Base-by-base conservation (phyloP, 2,113 vertebrate genomes). In the Siniperca knerii region DNA sequence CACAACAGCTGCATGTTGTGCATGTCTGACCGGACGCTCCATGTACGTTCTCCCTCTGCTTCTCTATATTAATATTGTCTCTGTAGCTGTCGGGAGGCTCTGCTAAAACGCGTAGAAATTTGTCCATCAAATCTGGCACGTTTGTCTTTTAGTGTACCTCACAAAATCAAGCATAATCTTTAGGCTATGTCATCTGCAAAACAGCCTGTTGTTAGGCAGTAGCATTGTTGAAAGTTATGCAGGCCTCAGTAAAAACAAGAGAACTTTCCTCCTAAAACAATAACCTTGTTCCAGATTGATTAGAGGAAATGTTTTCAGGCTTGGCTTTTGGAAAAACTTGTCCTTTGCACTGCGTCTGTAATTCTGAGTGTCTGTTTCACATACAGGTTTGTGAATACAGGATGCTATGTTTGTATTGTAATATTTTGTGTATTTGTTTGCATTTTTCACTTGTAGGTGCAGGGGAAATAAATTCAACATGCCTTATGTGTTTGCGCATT, bases 1-100 rank as follows among this genome's bases (percentile, higher is more conserved):
- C 92, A 91, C 90, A 91, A 71, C 88, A 91, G 79, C 89, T 94
- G 95, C 94, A 96, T 96, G 95, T 92, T 91, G 91, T 94, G 94
- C 94, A 95, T 94, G 94, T 95, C 88, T 90, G 89, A 90, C 83
- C 75, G 84, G 82, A 93, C 54, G 65, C 77, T 81, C 81, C 82
- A 48, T 90, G 83, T 88, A 72, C 83, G 73, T 82, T 57, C 68
- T 87, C 85, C 77, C 72, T 83, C 76, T 91, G 79, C 90, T 89
- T 92, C 79, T 92, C 78, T 94, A 89, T 88, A 88, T 87, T 77
- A 79, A 76, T 92, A 82, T 91, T 44, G 79, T 90, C 84, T 85
- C 74, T 89, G 85, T 90, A 81, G 65, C 75, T 89, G 80, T 86
- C 64, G 35, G 65, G 20, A 69, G 54, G 62, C 79, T 79, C 81